Evolutionary conservation across 1,140 invertebrate species (phyloP).

Genomic region (Lucilia sericata): DNA sequence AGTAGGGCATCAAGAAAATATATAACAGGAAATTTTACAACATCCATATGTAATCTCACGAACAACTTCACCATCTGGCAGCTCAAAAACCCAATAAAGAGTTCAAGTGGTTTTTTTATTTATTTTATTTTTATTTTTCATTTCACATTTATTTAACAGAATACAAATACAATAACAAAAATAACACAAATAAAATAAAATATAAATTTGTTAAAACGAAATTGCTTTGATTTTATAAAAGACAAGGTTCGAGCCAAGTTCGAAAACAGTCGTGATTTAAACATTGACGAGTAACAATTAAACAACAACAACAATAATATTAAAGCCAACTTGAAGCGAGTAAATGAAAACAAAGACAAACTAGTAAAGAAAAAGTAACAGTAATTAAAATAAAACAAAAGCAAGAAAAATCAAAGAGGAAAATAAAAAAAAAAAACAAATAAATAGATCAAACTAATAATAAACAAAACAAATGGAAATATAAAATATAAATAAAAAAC

Average conservation of each 20-base stretch:
- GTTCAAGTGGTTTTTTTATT: conserved; percentile 22
- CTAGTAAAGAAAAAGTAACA: background rate
- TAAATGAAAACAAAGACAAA: background rate
- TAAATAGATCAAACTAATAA: background rate
- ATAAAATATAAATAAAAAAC: conserved; percentile 3
- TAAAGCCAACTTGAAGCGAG: background rate
- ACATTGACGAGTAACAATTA: conserved; percentile 54
- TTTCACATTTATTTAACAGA: background rate
- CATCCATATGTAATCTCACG: no score
- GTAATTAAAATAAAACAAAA: conserved; percentile 9
- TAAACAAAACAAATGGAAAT: conserved; percentile 10
- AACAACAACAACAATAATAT: conserved; percentile 7
- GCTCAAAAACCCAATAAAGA: background rate
- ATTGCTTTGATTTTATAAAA: conserved; percentile 61
- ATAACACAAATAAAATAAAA: background rate
- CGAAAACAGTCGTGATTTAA: conserved; percentile 61
- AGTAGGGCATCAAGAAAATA: no score
- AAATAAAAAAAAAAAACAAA: background rate
- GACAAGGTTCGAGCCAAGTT: conserved; percentile 61
- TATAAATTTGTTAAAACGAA: conserved; percentile 32
- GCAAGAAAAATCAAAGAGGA: background rate
- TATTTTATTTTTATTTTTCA: background rate
- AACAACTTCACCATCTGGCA: background rate
- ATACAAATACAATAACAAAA: conserved; percentile 29
- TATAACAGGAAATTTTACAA: no score